Evolutionary conservation across 1,140 invertebrate genomes (phyloP).

Genomic region (Ooceraea biroi): DNA sequence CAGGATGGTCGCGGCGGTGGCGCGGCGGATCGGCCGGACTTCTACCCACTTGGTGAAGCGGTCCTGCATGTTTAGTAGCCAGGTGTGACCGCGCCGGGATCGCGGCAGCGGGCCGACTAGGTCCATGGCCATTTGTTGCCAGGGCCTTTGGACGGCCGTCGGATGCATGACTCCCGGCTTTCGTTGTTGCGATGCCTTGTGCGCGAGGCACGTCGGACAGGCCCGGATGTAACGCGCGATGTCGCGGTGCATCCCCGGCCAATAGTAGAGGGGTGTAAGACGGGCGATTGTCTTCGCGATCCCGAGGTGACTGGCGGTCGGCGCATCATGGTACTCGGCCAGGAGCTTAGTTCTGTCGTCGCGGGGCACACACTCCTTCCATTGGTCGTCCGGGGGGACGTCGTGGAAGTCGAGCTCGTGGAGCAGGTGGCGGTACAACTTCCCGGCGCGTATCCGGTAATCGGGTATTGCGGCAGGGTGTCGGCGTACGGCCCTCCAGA

Average conservation of each 20-base stretch:
- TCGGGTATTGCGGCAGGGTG: accelerated
- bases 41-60: not conserved
- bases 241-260: not conserved
- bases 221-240: not conserved
- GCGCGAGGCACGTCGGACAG: not conserved
- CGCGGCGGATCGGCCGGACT: not conserved
- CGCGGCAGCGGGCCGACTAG: not conserved
- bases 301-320: not conserved
- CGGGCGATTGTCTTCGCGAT: too few relatives aligned
- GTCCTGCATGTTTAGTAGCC: not conserved
- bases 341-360: not conserved
- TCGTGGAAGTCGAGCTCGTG: not conserved
- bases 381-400: not conserved
- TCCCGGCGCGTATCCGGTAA: accelerated
- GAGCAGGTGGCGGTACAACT: not conserved
- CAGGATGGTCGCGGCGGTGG: not conserved
- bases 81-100: not conserved
- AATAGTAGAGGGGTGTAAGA: not conserved
- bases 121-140: not conserved
- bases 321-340: not conserved
- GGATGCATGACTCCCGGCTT: not conserved
- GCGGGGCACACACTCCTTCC: not conserved
- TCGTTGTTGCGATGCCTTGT: not conserved
- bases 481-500: too few relatives aligned
- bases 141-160: not conserved